Evolutionary conservation across 2,113 vertebrate species (phyloP), one percentile per base, ranked within the genome.

Genomic region (Lanius collurio): DNA sequence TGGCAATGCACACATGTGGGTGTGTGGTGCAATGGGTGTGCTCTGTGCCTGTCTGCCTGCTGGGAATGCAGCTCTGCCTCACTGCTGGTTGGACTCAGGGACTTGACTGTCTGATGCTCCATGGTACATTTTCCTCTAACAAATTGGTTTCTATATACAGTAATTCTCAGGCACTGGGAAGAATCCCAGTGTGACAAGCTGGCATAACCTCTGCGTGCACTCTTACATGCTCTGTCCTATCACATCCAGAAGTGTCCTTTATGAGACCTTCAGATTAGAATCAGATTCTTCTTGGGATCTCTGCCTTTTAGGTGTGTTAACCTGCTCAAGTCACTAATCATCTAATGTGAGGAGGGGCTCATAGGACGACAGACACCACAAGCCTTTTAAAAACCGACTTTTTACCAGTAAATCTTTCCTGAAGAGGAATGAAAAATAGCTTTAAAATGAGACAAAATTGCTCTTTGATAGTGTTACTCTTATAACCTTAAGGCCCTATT

Each of bases 1-100:
- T 75, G 63, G 17, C 0, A 0, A 30, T 12, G 39, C 23, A 15
- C 30, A 46, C 23, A 10, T 0, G 0, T 14, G 59, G 24, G 11
- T 28, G 17, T 2, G 6, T 16, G 30, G 30, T 21, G 35, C 15
- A 7, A 16, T 2, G 15, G 26, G 7, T n/a, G 27, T 47, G 39
- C 7, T 44, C 42, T 41, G 5, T 69, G 11, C 70, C 4, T 2
- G 3, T 11, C 5, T 73, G 7, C 18, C 57, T 68, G 15, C 63
- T 37, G 26, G 50, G 41, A 56, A 37, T 19, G 39, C 6, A 44
- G 10, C 35, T 68, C 41, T 80, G 37, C 21, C 28, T 73, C 1
- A 0, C 19, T 62, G 22, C 20, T 35, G 37, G 37, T 37, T 37
- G 37, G 37, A 37, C 20, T 33, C 19, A 11, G 30, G 23, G 27